Conservation (phyloP, 2,113 vertebrate genomes). For the Bucco capensis region DNA sequence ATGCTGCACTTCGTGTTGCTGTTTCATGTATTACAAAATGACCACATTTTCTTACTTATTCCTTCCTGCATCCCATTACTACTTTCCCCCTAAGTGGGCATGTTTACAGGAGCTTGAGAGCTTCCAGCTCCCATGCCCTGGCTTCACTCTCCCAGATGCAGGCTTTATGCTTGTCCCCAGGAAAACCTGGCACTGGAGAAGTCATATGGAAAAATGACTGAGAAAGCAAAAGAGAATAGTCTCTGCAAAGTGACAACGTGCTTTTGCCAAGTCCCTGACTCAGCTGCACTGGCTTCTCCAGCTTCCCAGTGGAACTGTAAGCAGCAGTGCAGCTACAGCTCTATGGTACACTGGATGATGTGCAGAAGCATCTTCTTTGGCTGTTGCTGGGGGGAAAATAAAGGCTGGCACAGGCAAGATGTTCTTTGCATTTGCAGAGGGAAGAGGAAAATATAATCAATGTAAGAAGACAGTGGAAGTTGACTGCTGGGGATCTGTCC, state of each 20-base stretch:
- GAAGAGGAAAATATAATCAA: neutral
- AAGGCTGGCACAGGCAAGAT: neutral
- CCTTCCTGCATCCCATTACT: neutral
- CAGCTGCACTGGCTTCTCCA: neutral
- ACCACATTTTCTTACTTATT: neutral
- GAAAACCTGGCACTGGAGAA: neutral
- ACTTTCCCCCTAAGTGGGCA: neutral
- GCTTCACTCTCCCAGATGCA: neutral
- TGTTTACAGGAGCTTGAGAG: neutral
- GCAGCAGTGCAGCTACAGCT: neutral
- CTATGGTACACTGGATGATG: neutral
- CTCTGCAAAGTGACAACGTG: neutral
- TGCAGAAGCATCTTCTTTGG: neutral
- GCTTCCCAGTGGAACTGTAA: neutral
- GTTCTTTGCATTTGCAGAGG: neutral
- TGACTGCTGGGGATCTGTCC: neutral
- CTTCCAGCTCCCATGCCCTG: neutral
- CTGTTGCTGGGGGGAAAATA: neutral
- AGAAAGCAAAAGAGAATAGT: neutral
- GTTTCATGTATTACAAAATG: neutral
- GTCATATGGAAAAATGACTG: accelerated
- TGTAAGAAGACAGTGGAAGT: neutral
- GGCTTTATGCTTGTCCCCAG: neutral
- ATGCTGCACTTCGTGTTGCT: neutral
- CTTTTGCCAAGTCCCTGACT: neutral